Evolutionary conservation across 2,797 vertebrate species (phyloP).

Genomic region (Hephaestus fuliginosus): DNA sequence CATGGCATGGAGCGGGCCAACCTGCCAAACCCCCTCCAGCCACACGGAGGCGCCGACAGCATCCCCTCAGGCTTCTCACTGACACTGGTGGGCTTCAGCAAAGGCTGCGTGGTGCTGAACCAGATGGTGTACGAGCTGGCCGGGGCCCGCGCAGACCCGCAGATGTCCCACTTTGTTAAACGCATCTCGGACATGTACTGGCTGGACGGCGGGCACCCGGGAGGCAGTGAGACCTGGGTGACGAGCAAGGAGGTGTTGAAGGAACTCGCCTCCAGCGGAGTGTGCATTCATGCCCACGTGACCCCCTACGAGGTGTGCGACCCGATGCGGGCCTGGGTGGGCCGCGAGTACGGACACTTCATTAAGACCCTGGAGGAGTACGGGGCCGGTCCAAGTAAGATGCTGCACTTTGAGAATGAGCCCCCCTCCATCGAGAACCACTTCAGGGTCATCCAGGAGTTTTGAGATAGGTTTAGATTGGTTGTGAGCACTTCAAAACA

Average conservation of each 20-base stretch:
- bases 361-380: slow-evolving; percentile 90
- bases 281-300: slow-evolving; percentile 92
- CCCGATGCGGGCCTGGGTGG: slow-evolving; percentile 97
- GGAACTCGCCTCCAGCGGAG: slow-evolving; percentile 89
- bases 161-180: slow-evolving; percentile 85
- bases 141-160: slow-evolving; percentile 88
- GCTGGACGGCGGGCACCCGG: slow-evolving; percentile 97
- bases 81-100: slow-evolving; percentile 96
- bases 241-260: slow-evolving; percentile 89
- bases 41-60: slow-evolving; percentile 63
- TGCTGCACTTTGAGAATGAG: slow-evolving; percentile 93
- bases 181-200: slow-evolving; percentile 93
- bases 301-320: slow-evolving; percentile 97
- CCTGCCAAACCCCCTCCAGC: slow-evolving; percentile 69
- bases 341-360: slow-evolving; percentile 92
- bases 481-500: background rate
- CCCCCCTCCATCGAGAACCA: slow-evolving; percentile 94
- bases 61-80: slow-evolving; percentile 83
- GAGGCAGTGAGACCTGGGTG: slow-evolving; percentile 96
- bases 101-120: slow-evolving; percentile 98
- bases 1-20: slow-evolving; percentile 90
- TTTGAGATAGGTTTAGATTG: slow-evolving; percentile 79
- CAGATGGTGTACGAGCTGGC: slow-evolving; percentile 94
- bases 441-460: slow-evolving; percentile 93
- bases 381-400: slow-evolving; percentile 86